Percentiles rank a stretch among this genome's conserved stretches.
Evolutionary conservation across 2,113 vertebrate genomes (phyloP).

Genomic region (Progne subis): DNA sequence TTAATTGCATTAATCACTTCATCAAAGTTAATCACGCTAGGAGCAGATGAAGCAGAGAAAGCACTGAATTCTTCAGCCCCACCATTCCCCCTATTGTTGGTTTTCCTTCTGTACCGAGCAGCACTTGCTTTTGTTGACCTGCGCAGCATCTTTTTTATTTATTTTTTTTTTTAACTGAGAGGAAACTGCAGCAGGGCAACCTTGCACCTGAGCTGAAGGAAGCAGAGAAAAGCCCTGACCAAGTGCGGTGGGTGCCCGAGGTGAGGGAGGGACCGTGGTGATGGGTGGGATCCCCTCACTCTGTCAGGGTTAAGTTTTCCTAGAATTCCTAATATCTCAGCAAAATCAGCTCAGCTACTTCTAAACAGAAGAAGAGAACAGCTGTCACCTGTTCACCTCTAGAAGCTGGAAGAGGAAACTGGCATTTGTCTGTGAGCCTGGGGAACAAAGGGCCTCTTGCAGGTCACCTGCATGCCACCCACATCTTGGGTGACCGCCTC

Average conservation of each 20-base stretch:
- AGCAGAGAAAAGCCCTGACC: neutral
- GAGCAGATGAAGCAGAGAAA: conserved; percentile 8
- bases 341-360: neutral
- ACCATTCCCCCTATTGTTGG: neutral
- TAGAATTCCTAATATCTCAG: neutral
- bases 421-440: neutral
- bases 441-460: neutral
- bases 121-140: neutral
- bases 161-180: neutral
- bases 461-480: neutral
- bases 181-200: neutral
- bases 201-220: too few species aligned
- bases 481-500: neutral
- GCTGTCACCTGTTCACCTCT: neutral
- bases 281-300: neutral
- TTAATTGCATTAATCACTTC: conserved; percentile 59
- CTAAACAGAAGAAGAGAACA: neutral
- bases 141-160: neutral
- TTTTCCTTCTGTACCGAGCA: neutral
- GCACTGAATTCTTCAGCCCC: neutral
- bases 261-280: neutral
- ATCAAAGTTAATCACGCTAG: neutral
- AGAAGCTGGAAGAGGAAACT: neutral
- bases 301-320: neutral
- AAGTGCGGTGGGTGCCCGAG: accelerated